Evolutionary conservation across 1,140 invertebrate species (phyloP).

Genomic region (Anoplolepis gracilipes): DNA sequence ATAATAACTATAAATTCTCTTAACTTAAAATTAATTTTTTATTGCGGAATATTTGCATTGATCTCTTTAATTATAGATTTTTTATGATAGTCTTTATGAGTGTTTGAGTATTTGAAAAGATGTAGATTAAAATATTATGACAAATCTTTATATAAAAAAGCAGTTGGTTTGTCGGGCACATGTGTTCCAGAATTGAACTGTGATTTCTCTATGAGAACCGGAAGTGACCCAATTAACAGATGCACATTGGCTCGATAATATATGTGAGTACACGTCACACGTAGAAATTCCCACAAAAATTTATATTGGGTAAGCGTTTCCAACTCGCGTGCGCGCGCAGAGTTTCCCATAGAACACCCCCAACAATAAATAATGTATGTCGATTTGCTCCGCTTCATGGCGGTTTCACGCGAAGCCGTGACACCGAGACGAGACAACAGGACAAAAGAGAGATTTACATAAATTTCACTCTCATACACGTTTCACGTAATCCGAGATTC

Average conservation of each 20-base stretch:
- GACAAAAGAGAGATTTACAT: slow-evolving; percentile 43
- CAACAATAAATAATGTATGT: slow-evolving; percentile 58
- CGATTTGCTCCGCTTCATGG: slow-evolving; percentile 29
- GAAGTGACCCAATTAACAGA: slow-evolving; percentile 41
- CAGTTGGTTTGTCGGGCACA: background rate
- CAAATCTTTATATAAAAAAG: background rate
- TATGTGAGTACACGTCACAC: slow-evolving; percentile 30
- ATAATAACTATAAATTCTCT: background rate
- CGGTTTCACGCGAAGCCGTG: slow-evolving; percentile 18
- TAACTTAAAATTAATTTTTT: background rate
- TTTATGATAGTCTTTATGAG: background rate
- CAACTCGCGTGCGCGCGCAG: background rate
- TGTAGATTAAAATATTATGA: background rate
- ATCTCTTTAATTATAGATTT: background rate
- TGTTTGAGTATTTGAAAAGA: background rate
- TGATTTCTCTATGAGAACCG: slow-evolving; percentile 43
- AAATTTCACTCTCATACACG: slow-evolving; percentile 25
- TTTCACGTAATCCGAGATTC: background rate
- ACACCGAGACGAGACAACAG: slow-evolving; percentile 32
- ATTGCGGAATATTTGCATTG: background rate
- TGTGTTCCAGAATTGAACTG: background rate
- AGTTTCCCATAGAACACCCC: slow-evolving; percentile 57
- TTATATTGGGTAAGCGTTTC: background rate
- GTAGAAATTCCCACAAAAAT: slow-evolving; percentile 54
- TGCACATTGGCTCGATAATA: slow-evolving; percentile 12